Evolutionary conservation across 2,888 invertebrate genomes (phyloP).

Genomic region (Kuschelorhynchus macadamiae): DNA sequence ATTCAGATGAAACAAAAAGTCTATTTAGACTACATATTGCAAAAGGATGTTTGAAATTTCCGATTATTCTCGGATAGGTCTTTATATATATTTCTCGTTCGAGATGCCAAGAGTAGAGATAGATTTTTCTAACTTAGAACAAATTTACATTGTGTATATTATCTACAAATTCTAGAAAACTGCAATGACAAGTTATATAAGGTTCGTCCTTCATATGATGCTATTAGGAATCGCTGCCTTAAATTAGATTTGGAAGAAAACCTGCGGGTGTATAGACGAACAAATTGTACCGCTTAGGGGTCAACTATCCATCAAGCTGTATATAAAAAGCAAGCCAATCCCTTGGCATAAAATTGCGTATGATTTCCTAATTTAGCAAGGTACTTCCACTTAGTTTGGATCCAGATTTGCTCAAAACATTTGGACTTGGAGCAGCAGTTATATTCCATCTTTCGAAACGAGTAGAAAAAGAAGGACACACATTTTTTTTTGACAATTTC

Average conservation of each 20-base stretch:
- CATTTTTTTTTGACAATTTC: conserved; percentile 14
- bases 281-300: conserved; percentile 21
- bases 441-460: conserved; percentile 4
- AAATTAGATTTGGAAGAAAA: conserved; percentile 4
- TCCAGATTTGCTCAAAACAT: neutral
- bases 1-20: neutral
- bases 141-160: conserved; percentile 28
- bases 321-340: conserved; percentile 21
- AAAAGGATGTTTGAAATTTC: neutral
- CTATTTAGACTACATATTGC: conserved; percentile 1
- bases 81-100: neutral
- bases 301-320: conserved; percentile 23
- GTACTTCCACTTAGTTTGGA: conserved; percentile 12
- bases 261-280: conserved; percentile 12
- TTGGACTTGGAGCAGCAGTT: conserved; percentile 14
- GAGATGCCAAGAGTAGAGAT: conserved; percentile 12
- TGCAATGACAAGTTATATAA: conserved; percentile 6
- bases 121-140: conserved; percentile 30
- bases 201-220: neutral
- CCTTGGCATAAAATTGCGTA: conserved; percentile 18
- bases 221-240: neutral
- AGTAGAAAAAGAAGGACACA: neutral
- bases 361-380: conserved; percentile 19
- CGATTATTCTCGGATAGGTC: neutral
- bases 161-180: conserved; percentile 14